Base-by-base conservation (phyloP, 2,113 vertebrate genomes). In the Dromiciops gliroides region DNA sequence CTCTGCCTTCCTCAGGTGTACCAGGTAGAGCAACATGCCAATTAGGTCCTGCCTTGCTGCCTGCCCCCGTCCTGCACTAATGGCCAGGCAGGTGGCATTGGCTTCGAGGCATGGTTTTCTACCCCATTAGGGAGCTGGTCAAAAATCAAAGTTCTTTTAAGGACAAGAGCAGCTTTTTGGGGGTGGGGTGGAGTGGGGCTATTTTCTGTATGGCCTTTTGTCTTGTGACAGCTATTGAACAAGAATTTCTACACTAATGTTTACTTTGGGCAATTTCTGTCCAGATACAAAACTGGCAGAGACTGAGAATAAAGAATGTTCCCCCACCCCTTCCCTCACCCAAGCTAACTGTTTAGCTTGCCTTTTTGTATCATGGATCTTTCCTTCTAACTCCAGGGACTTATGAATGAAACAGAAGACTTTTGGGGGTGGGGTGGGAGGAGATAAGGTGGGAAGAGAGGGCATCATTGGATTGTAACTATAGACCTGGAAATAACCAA, bases 101-200 rank as follows among this genome's bases (percentile, higher is more conserved):
- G 92, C 95, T 97, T 94, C 92, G 97, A 98, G 95, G 95, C 97
- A 96, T 91, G 96, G 95, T 98, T 98, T 98, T 98, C 98, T 97
- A 96, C 98, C 98, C 97, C 98, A 98, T 98, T 98, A 98, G 97
- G 95, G 98, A 98, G 97, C 96, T 97, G 96, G 97, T 98, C 97
- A 98, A 98, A 98, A 98, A 96, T 98, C 97, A 97, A 98, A 98
- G 98, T 98, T 99, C 98, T 93, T 97, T 92, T 98, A 91, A 98
- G 98, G 98, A 98, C 98, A 99, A 97, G 96, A 96, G 93, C 96
- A 98, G 11, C 0, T 49, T 93, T 95, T 97, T 95, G 92, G 92
- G 94, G 89, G 91, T 96, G 4, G 31, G 11, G 12, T 44, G 3
- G 12, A 16, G 50, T 51, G 14, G 3, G 50, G 51, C 51, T 67